These are phyloP conservation scores for Hydropsyche tenuis DNA, from an alignment of 1,140 invertebrate species.

Conservation along the genomic window DNA sequence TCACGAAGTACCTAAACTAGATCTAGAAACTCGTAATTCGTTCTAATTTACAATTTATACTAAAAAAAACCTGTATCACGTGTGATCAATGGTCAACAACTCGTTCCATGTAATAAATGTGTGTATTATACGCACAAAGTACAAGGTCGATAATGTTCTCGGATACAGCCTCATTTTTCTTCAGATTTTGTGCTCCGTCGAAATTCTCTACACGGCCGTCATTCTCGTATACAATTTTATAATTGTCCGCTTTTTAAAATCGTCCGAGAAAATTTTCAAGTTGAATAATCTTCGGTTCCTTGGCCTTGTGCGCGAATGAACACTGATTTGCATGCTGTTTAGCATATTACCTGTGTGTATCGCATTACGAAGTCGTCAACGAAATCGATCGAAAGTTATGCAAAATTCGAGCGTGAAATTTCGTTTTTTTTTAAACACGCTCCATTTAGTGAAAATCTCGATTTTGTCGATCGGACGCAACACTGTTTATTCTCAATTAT, in stretches of 20 bases:
- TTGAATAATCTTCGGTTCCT: slow-evolving; percentile 24
- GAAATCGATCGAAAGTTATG: no score
- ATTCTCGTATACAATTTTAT: neutral
- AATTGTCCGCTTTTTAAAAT: neutral
- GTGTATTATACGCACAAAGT: neutral
- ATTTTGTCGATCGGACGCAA: no score
- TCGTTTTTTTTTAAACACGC: no score
- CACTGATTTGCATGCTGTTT: slow-evolving; percentile 11
- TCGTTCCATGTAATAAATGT: neutral
- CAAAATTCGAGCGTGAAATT: no score
- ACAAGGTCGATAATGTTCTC: slow-evolving; percentile 15
- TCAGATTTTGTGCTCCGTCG: no score
- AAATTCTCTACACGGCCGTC: neutral
- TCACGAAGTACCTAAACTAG: no score
- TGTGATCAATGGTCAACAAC: neutral
- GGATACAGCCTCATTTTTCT: no score
- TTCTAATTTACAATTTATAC: no score
- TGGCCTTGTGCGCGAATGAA: slow-evolving; percentile 4
- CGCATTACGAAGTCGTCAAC: neutral
- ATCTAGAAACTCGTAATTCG: no score
- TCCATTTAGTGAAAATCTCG: no score
- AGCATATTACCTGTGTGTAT: slow-evolving; percentile 8
- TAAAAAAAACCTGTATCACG: neutral
- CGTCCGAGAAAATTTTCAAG: neutral
- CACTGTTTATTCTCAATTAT: no score